These are phyloP conservation scores for Eudemis profundana DNA, from an alignment of 2,888 invertebrate genomes.

Conservation along the genomic window DNA sequence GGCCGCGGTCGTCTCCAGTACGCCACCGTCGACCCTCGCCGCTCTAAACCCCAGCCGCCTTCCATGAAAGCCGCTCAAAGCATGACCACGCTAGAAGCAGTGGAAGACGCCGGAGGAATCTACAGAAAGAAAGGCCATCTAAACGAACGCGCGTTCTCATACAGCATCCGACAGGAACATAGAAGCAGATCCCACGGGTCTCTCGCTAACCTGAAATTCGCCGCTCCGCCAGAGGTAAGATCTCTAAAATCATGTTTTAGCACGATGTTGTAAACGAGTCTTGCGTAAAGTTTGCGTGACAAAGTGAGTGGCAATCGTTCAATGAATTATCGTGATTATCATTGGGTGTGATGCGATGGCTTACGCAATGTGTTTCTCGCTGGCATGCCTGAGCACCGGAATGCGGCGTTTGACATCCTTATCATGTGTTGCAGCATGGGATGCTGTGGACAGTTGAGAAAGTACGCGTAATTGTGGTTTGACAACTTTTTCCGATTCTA, in stretches of 20 bases:
- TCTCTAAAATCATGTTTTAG: constrained; percentile 31
- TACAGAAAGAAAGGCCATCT: constrained; percentile 96
- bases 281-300: constrained; percentile 52
- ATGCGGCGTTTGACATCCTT: constrained; percentile 22
- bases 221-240: constrained; percentile 87
- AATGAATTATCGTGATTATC: constrained; percentile 49
- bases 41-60: constrained; percentile 87
- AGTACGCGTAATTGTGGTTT: constrained; percentile 17
- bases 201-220: constrained; percentile 95
- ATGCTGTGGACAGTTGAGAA: constrained; percentile 25
- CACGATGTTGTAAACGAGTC: constrained; percentile 33
- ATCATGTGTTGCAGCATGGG: constrained; percentile 15
- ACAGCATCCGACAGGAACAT: constrained; percentile 97
- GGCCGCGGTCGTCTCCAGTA: constrained; percentile 82
- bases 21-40: constrained; percentile 87
- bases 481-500: constrained; percentile 18
- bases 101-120: constrained; percentile 88
- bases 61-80: constrained; percentile 88
- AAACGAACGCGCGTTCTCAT: constrained; percentile 96
- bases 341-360: constrained; percentile 48
- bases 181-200: constrained; percentile 96
- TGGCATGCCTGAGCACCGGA: constrained; percentile 19
- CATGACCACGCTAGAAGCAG: constrained; percentile 87
- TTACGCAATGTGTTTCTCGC: constrained; percentile 48
- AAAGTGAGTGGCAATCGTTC: constrained; percentile 50